Base-by-base conservation (phyloP, 2,797 vertebrate species). In the Poecilia velifera region DNA sequence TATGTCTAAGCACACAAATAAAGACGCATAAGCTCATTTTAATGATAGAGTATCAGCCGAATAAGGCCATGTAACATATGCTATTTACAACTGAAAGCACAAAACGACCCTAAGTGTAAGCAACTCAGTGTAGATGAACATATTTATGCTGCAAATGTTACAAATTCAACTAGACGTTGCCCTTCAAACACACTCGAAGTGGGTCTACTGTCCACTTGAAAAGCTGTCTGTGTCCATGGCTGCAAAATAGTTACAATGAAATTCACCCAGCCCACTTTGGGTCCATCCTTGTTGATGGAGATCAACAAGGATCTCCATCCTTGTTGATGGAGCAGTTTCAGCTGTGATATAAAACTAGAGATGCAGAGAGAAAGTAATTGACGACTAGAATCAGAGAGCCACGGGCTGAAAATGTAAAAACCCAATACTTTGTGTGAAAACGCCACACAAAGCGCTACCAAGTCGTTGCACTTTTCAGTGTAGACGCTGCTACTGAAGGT, bases 101-200 rank as follows among this genome's bases (percentile, higher is more conserved):
- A 81, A 75, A 78, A 59, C 10, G 16, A 31, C 6, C 31, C 36
- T 34, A 71, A 25, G 36, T 51, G 20, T 51, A 22, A 51, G 20
- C 22, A 20, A 9, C 20, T 20, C 18, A 72, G 5, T 1, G 47
- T 62, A 84, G 13, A 78, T 36, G 39, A 79, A 84, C 66, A 87
- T 49, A 79, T 73, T 83, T 59, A 75, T 84, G 76, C 68, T 81
- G 83, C 72, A 84, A 76, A 88, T 78, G 57, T 84, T 78, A 83
- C 51, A 88, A 77, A 77, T 59, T 82, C 81, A 86, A 90, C 87
- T 87, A 76, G 76, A 92, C 76, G 78, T 83, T 90, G 85, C 87
- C 72, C 73, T 90, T 89, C 86, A 83, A 88, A 90, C 90, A 77
- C 83, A 82, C 76, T 84, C 76, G 84, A 93, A 90, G 89, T 92